Conservation (phyloP, 2,113 vertebrate species). For the Cheilinus undulatus region DNA sequence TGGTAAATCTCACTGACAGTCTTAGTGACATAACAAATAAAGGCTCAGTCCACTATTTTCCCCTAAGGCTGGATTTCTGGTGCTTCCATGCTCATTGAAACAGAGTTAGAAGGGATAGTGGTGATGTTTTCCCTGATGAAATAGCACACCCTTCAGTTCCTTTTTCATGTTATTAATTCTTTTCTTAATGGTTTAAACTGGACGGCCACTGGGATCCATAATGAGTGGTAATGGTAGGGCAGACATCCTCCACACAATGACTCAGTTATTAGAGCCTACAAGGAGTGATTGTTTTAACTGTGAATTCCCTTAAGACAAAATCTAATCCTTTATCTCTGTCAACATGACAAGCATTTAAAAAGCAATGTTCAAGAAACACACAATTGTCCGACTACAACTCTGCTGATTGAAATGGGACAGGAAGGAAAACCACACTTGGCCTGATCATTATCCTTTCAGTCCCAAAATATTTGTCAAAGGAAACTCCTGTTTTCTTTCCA, state of each 20-base stretch:
- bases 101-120: no score
- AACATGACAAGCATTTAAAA: constrained; percentile 21
- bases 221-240: background rate
- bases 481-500: constrained; percentile 19
- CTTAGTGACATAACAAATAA: no score
- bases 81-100: no score
- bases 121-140: no score
- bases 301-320: background rate
- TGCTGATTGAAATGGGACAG: constrained; percentile 33
- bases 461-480: constrained; percentile 34
- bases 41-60: no score
- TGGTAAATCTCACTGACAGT: no score
- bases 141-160: no score
- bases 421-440: constrained; percentile 53
- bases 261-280: accelerated
- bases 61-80: no score
- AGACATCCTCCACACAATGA: background rate
- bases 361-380: constrained; percentile 13
- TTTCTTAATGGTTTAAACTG: no score
- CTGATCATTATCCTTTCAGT: constrained; percentile 24
- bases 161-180: no score
- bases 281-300: background rate
- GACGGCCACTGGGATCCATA: no score
- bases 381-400: constrained; percentile 14
- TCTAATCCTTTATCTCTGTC: constrained; percentile 7